These are phyloP conservation scores for Lanistes nyassanus DNA, from an alignment of 1,140 invertebrate species.

Conservation along the genomic window DNA sequence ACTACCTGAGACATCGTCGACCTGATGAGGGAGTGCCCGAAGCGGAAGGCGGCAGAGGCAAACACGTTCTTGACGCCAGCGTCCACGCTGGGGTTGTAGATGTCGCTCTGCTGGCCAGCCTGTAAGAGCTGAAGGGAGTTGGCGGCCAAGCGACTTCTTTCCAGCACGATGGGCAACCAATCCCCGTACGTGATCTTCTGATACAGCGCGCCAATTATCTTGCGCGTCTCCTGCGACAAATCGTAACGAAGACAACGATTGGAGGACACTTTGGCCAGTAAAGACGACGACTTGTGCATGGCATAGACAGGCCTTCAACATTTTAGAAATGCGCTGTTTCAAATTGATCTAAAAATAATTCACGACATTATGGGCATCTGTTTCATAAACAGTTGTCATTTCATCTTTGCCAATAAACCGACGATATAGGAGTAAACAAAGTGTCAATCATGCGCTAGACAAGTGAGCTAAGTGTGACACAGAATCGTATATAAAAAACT, in stretches of 20 bases:
- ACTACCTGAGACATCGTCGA: constrained; percentile 9
- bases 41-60: constrained; percentile 25
- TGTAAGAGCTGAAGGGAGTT: neutral
- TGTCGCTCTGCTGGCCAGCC: neutral
- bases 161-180: constrained; percentile 64
- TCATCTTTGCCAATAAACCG: no score
- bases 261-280: no score
- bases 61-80: constrained; percentile 27
- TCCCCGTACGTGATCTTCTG: constrained; percentile 94
- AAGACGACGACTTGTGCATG: no score
- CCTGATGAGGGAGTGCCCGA: constrained; percentile 30
- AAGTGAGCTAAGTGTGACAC: no score
- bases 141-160: neutral
- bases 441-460: no score
- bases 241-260: neutral
- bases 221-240: constrained; percentile 25
- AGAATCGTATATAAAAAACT: no score
- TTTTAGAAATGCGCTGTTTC: no score
- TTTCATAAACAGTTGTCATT: no score
- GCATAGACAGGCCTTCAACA: no score
- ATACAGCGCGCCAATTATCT: constrained; percentile 79
- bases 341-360: no score
- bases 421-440: no score
- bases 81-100: constrained; percentile 14
- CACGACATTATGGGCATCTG: no score